A percentile compares a stretch with the other conserved stretches of the same genome.
phyloP scores from a whole-genome alignment of 2,888 invertebrate genomes.

The Tinea trinotella region DNA sequence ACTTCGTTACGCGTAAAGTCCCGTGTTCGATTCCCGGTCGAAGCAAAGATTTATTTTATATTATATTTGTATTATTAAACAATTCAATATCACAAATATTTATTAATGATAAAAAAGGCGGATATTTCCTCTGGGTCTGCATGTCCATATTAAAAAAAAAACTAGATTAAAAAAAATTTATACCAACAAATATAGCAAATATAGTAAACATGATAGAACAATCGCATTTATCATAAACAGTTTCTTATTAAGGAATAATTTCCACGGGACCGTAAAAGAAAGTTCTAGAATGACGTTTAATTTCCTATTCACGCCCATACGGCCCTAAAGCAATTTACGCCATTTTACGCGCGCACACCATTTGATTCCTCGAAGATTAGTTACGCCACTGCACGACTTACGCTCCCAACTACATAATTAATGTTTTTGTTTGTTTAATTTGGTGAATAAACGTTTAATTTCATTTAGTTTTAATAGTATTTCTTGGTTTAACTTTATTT shows the following conservation, averaged over 20 bases:
- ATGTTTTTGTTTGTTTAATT: constrained; percentile 7
- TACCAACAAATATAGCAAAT: too few species aligned
- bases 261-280: constrained; percentile 35
- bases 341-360: constrained; percentile 14
- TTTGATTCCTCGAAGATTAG: constrained; percentile 14
- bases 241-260: background rate
- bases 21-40: too few species aligned
- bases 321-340: constrained; percentile 16
- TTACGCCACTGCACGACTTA: constrained; percentile 14
- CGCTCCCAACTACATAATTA: constrained; percentile 5
- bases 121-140: too few species aligned
- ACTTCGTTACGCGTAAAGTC: too few species aligned
- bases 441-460: constrained; percentile 1
- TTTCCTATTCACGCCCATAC: constrained; percentile 41
- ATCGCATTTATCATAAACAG: background rate
- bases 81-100: too few species aligned
- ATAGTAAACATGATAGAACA: too few species aligned
- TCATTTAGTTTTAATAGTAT: background rate
- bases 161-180: too few species aligned
- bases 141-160: too few species aligned
- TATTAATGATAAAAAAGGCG: too few species aligned
- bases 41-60: too few species aligned
- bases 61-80: too few species aligned
- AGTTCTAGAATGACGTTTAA: constrained; percentile 64
- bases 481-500: background rate